phyloP scores from a whole-genome alignment of 2,888 invertebrate genomes.

The Pemphredon lugubris region DNA sequence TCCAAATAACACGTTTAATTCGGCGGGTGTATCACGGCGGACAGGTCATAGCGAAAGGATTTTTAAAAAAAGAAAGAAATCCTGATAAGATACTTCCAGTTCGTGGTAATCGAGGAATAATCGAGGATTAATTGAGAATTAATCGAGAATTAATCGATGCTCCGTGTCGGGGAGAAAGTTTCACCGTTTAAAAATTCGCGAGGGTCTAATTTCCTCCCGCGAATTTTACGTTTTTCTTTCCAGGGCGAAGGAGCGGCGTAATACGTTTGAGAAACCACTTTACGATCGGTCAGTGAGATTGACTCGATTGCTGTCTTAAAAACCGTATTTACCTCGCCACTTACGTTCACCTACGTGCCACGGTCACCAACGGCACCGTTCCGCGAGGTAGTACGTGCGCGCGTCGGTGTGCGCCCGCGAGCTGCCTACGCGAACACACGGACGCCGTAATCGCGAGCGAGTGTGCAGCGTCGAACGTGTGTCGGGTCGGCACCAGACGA shows the following conservation, averaged over 20 bases:
- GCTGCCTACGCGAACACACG: conserved; percentile 14
- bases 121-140: too few species aligned
- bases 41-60: too few species aligned
- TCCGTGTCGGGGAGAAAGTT: too few species aligned
- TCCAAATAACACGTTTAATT: too few species aligned
- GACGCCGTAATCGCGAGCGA: neutral
- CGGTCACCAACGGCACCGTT: conserved; percentile 34
- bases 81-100: too few species aligned
- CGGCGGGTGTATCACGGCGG: too few species aligned
- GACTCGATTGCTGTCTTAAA: conserved; percentile 50
- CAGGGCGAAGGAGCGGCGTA: conserved; percentile 4
- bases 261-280: conserved; percentile 58
- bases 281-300: conserved; percentile 54
- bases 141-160: too few species aligned
- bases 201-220: neutral
- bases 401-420: conserved; percentile 12
- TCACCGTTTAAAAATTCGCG: conserved; percentile 6
- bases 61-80: too few species aligned
- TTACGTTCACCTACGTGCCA: conserved; percentile 54
- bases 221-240: too few species aligned
- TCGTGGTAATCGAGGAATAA: too few species aligned
- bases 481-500: conserved; percentile 29
- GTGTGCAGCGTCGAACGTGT: conserved; percentile 20
- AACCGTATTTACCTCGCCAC: conserved; percentile 60
- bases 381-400: conserved; percentile 25